Conservation (phyloP, 53 echinoderm and acorn worm species). For the Mesocentrotus franciscanus region DNA sequence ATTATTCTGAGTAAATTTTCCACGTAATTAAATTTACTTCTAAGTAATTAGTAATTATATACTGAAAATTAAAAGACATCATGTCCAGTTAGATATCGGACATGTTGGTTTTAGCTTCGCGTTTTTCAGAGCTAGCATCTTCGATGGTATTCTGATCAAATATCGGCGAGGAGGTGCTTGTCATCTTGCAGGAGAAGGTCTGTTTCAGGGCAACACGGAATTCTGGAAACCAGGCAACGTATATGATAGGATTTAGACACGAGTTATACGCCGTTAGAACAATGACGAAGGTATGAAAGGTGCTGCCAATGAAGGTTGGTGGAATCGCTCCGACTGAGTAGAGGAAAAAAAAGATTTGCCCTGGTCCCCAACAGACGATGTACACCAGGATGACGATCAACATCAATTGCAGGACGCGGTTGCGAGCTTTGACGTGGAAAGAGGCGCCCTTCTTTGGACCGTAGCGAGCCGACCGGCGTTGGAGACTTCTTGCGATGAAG, state of each 20-base stretch:
- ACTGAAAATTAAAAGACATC: not conserved
- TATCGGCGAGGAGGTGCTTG: not conserved
- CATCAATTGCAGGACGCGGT: constrained; percentile 76
- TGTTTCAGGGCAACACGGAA: constrained; percentile 37
- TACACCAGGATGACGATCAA: constrained; percentile 79
- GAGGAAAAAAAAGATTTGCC: constrained; percentile 73
- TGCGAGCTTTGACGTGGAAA: constrained; percentile 74
- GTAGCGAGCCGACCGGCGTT: constrained; percentile 63
- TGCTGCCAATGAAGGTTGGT: constrained; percentile 58
- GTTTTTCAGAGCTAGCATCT: not conserved
- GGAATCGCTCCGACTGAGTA: constrained; percentile 71
- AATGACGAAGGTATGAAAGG: constrained; percentile 70
- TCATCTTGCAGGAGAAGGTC: not conserved
- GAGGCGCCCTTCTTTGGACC: constrained; percentile 59
- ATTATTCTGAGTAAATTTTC: no score
- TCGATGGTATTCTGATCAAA: not conserved
- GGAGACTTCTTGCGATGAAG: constrained; percentile 59
- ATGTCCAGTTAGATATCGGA: not conserved
- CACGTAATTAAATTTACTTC: no score
- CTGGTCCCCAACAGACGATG: constrained; percentile 85
- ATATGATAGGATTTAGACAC: constrained; percentile 80
- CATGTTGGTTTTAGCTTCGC: not conserved
- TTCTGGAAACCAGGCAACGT: constrained; percentile 54
- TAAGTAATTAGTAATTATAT: no score
- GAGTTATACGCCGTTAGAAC: constrained; percentile 78